These are phyloP conservation scores for Agonopterix subpropinquella DNA, from an alignment of 2,888 invertebrate genomes.

Conservation along the genomic window DNA sequence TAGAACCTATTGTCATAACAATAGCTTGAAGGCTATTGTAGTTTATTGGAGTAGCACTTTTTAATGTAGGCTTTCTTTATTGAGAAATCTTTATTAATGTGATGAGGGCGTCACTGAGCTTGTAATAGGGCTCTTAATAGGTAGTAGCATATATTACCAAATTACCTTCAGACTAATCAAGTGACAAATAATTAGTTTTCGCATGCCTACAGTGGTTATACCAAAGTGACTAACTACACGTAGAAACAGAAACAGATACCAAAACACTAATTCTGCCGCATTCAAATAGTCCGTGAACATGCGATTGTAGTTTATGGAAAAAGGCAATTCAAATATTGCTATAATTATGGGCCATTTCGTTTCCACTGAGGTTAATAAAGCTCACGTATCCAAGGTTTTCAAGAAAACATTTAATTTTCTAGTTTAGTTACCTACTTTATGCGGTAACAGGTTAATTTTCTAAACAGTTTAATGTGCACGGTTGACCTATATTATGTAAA, in stretches of 20 bases:
- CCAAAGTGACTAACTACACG: conserved; percentile 10
- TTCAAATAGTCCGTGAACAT: conserved; percentile 55
- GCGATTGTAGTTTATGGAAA: conserved; percentile 57
- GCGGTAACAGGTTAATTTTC: conserved; percentile 4
- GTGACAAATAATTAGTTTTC: no score
- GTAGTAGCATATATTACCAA: no score
- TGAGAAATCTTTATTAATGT: no score
- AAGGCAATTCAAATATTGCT: conserved; percentile 63
- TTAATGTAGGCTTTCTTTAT: no score
- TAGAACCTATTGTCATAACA: no score
- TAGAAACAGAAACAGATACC: conserved; percentile 26
- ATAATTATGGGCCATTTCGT: conserved; percentile 62
- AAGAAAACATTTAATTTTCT: conserved; percentile 39
- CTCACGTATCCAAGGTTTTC: conserved; percentile 42
- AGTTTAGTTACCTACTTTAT: conserved; percentile 15
- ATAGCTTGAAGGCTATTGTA: no score
- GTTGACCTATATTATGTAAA: no score
- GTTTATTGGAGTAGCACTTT: no score
- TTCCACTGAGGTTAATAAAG: conserved; percentile 54
- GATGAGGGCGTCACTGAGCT: no score
- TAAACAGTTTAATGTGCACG: neutral
- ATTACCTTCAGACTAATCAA: no score
- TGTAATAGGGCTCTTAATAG: no score
- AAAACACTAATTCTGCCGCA: conserved; percentile 47
- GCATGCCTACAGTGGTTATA: no score